A percentile compares a stretch with the other conserved stretches of the same genome.
Evolutionary conservation across 2,888 invertebrate genomes (phyloP).

Genomic region (Mythimna loreyi): DNA sequence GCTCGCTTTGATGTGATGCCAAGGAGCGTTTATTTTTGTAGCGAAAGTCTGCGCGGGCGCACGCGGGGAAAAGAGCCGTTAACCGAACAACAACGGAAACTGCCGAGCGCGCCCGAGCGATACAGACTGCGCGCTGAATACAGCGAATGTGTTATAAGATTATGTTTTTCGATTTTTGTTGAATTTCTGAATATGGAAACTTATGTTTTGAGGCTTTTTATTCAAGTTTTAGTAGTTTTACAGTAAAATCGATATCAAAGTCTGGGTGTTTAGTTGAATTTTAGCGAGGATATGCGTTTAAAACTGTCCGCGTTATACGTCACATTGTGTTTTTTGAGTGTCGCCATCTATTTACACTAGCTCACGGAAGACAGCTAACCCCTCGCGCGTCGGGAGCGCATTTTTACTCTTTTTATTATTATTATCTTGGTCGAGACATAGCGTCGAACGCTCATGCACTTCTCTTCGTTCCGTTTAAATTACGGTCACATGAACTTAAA

Average conservation of each 20-base stretch:
- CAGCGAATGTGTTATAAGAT: slow-evolving; percentile 68
- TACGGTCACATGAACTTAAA: slow-evolving; percentile 57
- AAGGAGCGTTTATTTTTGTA: slow-evolving; percentile 90
- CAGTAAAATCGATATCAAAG: slow-evolving; percentile 47
- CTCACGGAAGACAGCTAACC: slow-evolving; percentile 85
- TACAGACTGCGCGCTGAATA: slow-evolving; percentile 73
- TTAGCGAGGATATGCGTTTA: slow-evolving; percentile 44
- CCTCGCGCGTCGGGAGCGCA: slow-evolving; percentile 79
- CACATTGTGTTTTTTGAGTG: slow-evolving; percentile 75
- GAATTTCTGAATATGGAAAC: slow-evolving; percentile 20
- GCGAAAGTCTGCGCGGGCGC: slow-evolving; percentile 85
- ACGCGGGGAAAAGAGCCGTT: slow-evolving; percentile 86
- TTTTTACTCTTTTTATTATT: slow-evolving; percentile 90
- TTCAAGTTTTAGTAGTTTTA: slow-evolving; percentile 62
- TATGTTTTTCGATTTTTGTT: slow-evolving; percentile 33
- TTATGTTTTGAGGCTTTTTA: slow-evolving; percentile 38
- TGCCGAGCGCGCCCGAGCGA: slow-evolving; percentile 80
- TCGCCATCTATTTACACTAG: slow-evolving; percentile 72
- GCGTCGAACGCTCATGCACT: slow-evolving; percentile 46
- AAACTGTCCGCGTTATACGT: slow-evolving; percentile 61
- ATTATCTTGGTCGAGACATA: slow-evolving; percentile 81
- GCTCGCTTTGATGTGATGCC: slow-evolving; percentile 89
- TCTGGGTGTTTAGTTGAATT: slow-evolving; percentile 38
- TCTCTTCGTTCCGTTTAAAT: slow-evolving; percentile 48
- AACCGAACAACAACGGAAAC: slow-evolving; percentile 83